phyloP scores from a whole-genome alignment of 2,888 invertebrate genomes.

The Cerceris rybyensis region DNA sequence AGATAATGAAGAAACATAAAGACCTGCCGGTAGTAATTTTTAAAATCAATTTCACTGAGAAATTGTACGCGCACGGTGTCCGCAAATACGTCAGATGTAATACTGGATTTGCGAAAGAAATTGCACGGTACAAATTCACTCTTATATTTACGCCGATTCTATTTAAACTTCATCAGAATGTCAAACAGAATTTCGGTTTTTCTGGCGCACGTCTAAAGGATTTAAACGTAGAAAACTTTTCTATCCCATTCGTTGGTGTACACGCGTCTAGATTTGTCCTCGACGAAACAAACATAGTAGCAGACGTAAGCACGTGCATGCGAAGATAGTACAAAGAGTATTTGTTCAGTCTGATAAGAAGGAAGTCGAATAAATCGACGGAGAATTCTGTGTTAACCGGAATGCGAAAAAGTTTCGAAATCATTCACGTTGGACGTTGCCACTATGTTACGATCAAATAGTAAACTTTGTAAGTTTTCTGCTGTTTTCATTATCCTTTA shows the following conservation, averaged over 20 bases:
- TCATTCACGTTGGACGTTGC: no score
- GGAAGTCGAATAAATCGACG: no score
- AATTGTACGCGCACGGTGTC: not conserved
- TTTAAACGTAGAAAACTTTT: not conserved
- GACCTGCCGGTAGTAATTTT: constrained; percentile 26
- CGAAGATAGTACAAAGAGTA: no score
- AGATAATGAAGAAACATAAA: constrained; percentile 12
- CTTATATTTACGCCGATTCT: constrained; percentile 7
- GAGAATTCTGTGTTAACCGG: no score
- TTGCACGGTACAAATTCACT: constrained; percentile 22
- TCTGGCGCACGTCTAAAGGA: not conserved
- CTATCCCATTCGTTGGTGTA: not conserved
- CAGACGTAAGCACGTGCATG: no score
- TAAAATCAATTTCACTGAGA: constrained; percentile 42
- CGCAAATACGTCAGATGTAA: constrained; percentile 1
- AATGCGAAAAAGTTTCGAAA: no score
- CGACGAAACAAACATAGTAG: no score
- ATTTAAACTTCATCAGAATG: not conserved
- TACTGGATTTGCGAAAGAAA: constrained; percentile 28
- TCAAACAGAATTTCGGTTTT: constrained; percentile 9
- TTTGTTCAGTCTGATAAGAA: no score
- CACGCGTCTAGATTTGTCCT: no score
- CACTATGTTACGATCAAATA: no score
- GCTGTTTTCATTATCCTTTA: no score
- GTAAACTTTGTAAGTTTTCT: no score